Conservation (phyloP, 2,888 invertebrate species). For the Netelia melanura region DNA sequence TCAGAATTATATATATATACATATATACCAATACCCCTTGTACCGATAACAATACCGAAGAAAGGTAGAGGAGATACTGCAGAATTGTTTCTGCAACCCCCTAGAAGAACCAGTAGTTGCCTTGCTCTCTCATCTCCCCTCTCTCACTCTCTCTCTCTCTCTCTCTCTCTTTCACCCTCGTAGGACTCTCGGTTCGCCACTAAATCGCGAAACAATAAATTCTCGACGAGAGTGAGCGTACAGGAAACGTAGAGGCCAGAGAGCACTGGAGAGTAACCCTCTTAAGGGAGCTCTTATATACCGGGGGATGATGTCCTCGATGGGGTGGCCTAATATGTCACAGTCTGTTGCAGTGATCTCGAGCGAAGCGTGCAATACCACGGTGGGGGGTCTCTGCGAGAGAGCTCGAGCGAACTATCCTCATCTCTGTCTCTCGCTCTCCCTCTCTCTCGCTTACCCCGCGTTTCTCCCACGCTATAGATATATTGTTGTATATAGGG, state of each 20-base stretch:
- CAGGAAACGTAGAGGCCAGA: conserved; percentile 61
- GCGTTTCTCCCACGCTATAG: conserved; percentile 31
- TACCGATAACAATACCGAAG: conserved; percentile 10
- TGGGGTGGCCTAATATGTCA: conserved; percentile 84
- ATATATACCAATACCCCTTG: conserved; percentile 4
- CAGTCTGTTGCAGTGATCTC: conserved; percentile 84
- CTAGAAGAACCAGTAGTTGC: conserved; percentile 27
- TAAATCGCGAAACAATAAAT: conserved; percentile 84
- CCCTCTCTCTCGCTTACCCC: background rate
- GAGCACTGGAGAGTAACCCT: conserved; percentile 71
- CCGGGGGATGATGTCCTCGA: conserved; percentile 79
- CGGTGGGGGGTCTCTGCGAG: conserved; percentile 69
- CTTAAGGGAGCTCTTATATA: conserved; percentile 76
- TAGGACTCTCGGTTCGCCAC: conserved; percentile 76
- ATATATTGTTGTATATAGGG: conserved; percentile 53
- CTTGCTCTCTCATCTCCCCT: conserved; percentile 65
- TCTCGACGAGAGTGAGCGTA: conserved; percentile 69
- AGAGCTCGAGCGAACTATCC: conserved; percentile 12
- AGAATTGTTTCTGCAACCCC: conserved; percentile 57
- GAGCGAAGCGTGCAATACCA: conserved; percentile 68
- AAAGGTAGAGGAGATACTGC: conserved; percentile 39
- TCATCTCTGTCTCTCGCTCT: background rate
- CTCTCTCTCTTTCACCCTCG: background rate
- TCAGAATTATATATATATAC: conserved; percentile 56
- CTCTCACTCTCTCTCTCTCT: conserved; percentile 56